These are phyloP conservation scores for Pygoscelis adeliae DNA, from an alignment of 2,113 vertebrate genomes.

Conservation along the genomic window DNA sequence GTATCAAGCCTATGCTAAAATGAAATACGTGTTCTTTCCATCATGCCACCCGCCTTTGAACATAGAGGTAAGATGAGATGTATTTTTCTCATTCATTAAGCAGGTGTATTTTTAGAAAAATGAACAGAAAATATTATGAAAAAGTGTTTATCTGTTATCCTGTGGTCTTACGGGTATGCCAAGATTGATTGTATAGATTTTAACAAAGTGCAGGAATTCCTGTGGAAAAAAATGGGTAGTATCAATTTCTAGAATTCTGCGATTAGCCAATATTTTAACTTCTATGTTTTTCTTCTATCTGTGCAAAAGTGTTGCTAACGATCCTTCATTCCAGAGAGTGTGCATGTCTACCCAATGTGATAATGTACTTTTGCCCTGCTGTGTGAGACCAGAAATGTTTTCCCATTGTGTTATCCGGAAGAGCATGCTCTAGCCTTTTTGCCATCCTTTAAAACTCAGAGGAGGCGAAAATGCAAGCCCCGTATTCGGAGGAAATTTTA, in stretches of 20 bases:
- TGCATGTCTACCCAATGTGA: background rate
- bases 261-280: background rate
- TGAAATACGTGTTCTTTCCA: conserved; percentile 68
- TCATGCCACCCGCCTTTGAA: conserved; percentile 55
- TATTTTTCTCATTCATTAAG: background rate
- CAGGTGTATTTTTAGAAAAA: background rate
- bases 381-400: background rate
- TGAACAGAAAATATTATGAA: background rate
- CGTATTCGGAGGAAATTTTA: background rate
- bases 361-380: background rate
- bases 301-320: background rate
- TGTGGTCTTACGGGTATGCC: background rate
- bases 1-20: background rate
- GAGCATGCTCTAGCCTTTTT: background rate
- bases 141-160: background rate
- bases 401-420: background rate
- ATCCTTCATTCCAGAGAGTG: background rate
- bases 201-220: background rate
- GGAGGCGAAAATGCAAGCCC: background rate
- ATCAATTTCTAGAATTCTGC: background rate
- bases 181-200: background rate
- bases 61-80: conserved; percentile 64
- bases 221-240: background rate
- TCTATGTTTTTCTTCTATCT: background rate
- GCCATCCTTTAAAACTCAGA: background rate